Conservation (phyloP, 2,888 invertebrate genomes). For the Tiliacea citrago region DNA sequence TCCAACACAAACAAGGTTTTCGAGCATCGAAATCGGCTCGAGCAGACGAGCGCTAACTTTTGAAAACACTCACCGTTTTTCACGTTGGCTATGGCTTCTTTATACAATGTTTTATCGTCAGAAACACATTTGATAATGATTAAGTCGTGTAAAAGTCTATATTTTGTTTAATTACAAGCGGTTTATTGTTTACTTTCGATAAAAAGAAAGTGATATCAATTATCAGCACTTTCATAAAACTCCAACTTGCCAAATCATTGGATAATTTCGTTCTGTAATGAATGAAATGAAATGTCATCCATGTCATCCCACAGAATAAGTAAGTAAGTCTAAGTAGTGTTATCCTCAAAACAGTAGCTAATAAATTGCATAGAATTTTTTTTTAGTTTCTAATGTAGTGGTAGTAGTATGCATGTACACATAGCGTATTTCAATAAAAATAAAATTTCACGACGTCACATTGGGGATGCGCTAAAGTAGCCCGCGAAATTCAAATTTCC, state of each 20-base stretch:
- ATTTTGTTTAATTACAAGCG: conserved; percentile 21
- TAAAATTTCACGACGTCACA: neutral
- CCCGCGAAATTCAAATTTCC: too few relatives aligned
- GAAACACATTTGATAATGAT: conserved; percentile 40
- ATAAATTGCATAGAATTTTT: neutral
- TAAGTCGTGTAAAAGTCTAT: conserved; percentile 7
- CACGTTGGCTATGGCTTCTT: conserved; percentile 52
- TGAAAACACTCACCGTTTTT: conserved; percentile 71
- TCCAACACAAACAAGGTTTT: conserved; percentile 76
- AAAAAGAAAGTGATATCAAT: conserved; percentile 60
- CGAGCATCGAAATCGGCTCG: conserved; percentile 45
- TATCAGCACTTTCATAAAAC: conserved; percentile 57
- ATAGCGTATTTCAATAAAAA: neutral
- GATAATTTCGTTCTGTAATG: conserved; percentile 62
- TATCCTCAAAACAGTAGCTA: conserved; percentile 14
- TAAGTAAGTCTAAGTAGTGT: too few relatives aligned
- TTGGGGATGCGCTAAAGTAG: too few relatives aligned
- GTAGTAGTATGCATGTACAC: accelerated
- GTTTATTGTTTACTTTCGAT: conserved; percentile 61
- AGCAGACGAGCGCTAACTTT: conserved; percentile 71
- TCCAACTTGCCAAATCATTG: conserved; percentile 82
- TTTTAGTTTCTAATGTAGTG: neutral
- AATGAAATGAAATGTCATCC: conserved; percentile 52
- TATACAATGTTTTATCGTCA: conserved; percentile 21
- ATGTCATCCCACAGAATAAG: conserved; percentile 37